Percentiles rank a stretch among this genome's conserved stretches.
phyloP scores from a whole-genome alignment of 2,113 vertebrate genomes.

The Phyllostomus discolor region DNA sequence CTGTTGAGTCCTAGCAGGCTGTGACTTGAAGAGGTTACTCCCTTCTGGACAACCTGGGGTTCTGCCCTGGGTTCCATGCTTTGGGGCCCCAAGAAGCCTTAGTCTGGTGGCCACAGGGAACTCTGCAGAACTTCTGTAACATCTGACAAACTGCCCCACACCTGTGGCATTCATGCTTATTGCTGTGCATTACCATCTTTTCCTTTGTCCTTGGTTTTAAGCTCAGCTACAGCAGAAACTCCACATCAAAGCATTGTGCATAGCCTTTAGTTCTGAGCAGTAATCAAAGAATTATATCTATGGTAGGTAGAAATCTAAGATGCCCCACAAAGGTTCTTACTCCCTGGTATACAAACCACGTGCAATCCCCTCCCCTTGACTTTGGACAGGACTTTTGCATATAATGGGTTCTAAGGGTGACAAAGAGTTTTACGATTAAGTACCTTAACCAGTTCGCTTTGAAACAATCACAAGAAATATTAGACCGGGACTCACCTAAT shows the following conservation, averaged over 20 bases:
- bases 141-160: background rate
- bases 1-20: background rate
- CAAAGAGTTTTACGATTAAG: background rate
- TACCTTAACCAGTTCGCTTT: background rate
- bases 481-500: background rate
- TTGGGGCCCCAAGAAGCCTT: background rate
- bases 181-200: background rate
- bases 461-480: background rate
- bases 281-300: background rate
- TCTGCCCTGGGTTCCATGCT: background rate
- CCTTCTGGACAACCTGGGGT: background rate
- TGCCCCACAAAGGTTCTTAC: background rate
- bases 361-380: background rate
- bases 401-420: background rate
- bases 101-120: background rate
- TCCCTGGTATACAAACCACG: background rate
- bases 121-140: background rate
- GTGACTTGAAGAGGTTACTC: background rate
- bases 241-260: background rate
- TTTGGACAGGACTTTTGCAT: background rate
- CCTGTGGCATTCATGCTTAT: background rate
- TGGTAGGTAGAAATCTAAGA: background rate
- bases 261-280: background rate
- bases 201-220: background rate
- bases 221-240: background rate